phyloP scores from a whole-genome alignment of 2,888 invertebrate species.

The Keiferia lycopersicella region DNA sequence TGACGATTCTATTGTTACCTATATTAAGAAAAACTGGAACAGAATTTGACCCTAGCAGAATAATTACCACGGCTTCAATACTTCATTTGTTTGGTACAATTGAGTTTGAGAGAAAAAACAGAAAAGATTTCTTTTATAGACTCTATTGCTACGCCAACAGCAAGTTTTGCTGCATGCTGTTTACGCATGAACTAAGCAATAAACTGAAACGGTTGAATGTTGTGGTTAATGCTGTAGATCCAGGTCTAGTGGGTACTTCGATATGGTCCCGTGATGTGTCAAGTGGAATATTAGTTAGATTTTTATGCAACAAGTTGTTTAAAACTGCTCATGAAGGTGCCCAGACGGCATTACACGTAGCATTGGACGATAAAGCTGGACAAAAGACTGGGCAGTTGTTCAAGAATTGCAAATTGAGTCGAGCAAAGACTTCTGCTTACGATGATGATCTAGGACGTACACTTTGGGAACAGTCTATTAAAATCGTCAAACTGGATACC shows the following conservation, averaged over 20 bases:
- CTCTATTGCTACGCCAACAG: slow-evolving; percentile 78
- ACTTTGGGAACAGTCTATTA: slow-evolving; percentile 90
- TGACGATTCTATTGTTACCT: slow-evolving; percentile 93
- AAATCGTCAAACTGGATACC: slow-evolving; percentile 83
- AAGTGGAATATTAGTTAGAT: slow-evolving; percentile 66
- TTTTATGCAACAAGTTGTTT: slow-evolving; percentile 83
- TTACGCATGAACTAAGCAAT: slow-evolving; percentile 86
- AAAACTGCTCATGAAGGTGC: slow-evolving; percentile 90
- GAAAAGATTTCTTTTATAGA: slow-evolving; percentile 36
- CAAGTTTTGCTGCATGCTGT: slow-evolving; percentile 88
- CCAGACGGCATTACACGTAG: slow-evolving; percentile 88
- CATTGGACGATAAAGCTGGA: slow-evolving; percentile 86
- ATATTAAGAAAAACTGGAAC: slow-evolving; percentile 82
- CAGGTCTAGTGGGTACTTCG: slow-evolving; percentile 90
- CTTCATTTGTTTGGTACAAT: slow-evolving; percentile 85
- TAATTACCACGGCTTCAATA: slow-evolving; percentile 89
- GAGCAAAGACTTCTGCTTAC: slow-evolving; percentile 79
- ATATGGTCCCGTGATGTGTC: slow-evolving; percentile 82
- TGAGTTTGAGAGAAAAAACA: slow-evolving; percentile 57
- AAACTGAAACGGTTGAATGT: slow-evolving; percentile 83
- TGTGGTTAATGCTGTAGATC: slow-evolving; percentile 90
- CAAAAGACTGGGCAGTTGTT: slow-evolving; percentile 88
- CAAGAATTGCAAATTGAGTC: slow-evolving; percentile 86
- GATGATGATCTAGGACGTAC: slow-evolving; percentile 85
- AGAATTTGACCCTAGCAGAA: slow-evolving; percentile 84